phyloP scores from a whole-genome alignment of 2,888 invertebrate species.

The Cephalotes varians region DNA sequence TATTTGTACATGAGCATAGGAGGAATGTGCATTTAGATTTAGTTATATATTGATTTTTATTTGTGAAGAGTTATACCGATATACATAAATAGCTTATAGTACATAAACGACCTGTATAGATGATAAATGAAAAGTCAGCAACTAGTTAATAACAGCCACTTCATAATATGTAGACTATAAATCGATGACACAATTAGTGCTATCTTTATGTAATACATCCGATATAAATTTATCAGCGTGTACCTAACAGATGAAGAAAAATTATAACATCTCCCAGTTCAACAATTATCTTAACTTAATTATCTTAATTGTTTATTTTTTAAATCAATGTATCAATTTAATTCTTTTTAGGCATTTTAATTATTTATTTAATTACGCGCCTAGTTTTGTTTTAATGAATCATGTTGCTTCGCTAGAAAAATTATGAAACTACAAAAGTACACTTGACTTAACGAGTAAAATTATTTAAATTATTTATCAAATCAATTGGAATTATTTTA shows the following conservation, averaged over 20 bases:
- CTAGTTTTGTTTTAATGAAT: constrained; percentile 2
- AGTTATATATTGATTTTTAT: constrained; percentile 15
- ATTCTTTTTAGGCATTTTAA: not conserved
- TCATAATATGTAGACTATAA: constrained; percentile 10
- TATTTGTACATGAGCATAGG: not conserved
- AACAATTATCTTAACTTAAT: too few relatives aligned
- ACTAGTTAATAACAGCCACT: constrained; percentile 9
- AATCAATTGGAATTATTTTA: not conserved
- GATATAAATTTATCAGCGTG: not conserved
- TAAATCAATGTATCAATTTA: not conserved
- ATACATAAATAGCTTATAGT: constrained; percentile 1
- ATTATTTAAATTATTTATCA: not conserved
- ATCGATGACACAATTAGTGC: constrained; percentile 29
- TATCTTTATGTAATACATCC: not conserved
- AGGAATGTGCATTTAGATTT: not conserved
- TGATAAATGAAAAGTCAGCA: not conserved
- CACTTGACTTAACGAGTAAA: not conserved
- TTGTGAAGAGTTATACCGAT: not conserved
- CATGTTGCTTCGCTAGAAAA: not conserved
- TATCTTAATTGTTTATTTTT: not conserved
- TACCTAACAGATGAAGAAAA: not conserved
- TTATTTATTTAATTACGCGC: not conserved
- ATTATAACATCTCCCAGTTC: not conserved
- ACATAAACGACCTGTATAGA: too few relatives aligned
- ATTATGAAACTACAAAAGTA: not conserved